Percentiles rank a stretch among this genome's conserved stretches.
phyloP scores from a whole-genome alignment of 2,113 vertebrate genomes.

The Oryzias woworae region DNA sequence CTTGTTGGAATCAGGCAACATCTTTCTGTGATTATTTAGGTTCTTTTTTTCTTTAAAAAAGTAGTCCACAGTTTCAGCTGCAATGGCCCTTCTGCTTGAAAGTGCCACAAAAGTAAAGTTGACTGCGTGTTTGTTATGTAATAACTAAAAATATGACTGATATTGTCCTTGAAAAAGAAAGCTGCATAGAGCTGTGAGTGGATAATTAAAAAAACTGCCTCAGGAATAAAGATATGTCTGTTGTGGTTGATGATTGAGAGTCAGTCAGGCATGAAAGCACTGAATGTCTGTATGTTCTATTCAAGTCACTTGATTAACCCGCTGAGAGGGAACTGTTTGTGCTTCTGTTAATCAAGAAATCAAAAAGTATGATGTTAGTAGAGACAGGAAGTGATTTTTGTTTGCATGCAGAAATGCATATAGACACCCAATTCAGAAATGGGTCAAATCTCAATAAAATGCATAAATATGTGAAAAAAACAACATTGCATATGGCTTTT shows the following conservation, averaged over 20 bases:
- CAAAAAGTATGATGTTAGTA: no score
- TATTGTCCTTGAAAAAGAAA: conserved; percentile 21
- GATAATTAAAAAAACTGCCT: conserved; percentile 26
- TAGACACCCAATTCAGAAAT: no score
- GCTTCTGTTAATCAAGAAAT: no score
- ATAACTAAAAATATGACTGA: conserved; percentile 20
- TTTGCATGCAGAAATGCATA: no score
- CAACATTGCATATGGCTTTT: no score
- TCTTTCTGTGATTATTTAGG: no score
- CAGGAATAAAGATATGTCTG: conserved; percentile 29
- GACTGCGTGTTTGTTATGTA: conserved; percentile 36
- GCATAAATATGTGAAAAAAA: no score
- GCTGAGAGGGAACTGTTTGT: no score
- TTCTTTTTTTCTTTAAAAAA: not conserved
- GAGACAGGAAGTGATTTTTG: no score
- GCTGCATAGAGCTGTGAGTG: conserved; percentile 11
- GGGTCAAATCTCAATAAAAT: no score
- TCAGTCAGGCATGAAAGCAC: not conserved
- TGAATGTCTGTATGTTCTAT: not conserved
- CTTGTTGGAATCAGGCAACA: no score
- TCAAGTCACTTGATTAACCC: not conserved
- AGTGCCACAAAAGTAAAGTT: conserved; percentile 10
- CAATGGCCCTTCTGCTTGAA: not conserved
- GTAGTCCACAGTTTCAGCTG: conserved; percentile 4
- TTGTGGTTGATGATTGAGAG: conserved; percentile 17